Percentiles rank a stretch among this genome's conserved stretches.
phyloP scores from a whole-genome alignment of 2,797 vertebrate genomes.

The Crypturellus tataupa region DNA sequence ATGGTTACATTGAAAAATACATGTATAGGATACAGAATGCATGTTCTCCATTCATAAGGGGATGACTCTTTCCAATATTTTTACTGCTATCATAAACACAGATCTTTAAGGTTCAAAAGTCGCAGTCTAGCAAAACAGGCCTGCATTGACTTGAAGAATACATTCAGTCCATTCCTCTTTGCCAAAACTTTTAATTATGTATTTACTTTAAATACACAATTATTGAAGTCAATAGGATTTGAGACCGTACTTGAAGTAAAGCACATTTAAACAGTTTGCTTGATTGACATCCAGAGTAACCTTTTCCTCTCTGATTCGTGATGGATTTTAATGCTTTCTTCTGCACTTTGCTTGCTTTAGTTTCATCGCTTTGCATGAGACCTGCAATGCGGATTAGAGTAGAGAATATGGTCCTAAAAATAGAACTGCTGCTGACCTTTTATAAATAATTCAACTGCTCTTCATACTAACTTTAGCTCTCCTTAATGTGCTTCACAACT shows the following conservation, averaged over 20 bases:
- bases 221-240: neutral
- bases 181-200: neutral
- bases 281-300: neutral
- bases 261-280: neutral
- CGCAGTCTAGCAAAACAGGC: neutral
- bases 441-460: slow-evolving; percentile 72
- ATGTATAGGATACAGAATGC: neutral
- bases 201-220: neutral
- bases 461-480: slow-evolving; percentile 64
- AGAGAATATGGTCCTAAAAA: slow-evolving; percentile 58
- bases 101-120: neutral
- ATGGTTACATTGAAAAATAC: neutral
- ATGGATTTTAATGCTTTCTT: neutral
- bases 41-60: neutral
- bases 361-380: slow-evolving; percentile 18
- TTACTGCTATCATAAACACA: accelerated
- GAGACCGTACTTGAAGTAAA: neutral
- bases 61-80: neutral
- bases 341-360: slow-evolving; percentile 7
- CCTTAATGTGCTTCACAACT: neutral
- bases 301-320: neutral
- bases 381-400: slow-evolving; percentile 69
- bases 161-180: neutral
- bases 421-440: slow-evolving; percentile 70
- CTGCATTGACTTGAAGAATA: neutral